A percentile compares a stretch with the other conserved stretches of the same genome.
These are phyloP conservation scores for Bombus confusus DNA, from an alignment of 1,140 invertebrate species.

Conservation along the genomic window DNA sequence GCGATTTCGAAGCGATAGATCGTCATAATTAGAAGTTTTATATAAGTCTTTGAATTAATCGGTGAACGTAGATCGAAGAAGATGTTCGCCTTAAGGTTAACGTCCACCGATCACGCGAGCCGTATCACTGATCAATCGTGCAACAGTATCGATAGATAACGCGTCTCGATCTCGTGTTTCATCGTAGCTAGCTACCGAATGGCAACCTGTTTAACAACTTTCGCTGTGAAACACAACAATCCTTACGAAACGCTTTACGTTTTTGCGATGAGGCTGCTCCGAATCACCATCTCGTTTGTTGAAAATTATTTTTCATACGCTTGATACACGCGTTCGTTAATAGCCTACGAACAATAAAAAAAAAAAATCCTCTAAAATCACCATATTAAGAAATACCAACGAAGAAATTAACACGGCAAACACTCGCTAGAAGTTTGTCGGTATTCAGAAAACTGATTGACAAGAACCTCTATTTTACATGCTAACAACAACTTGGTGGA, in stretches of 20 bases:
- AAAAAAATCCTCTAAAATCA: background rate
- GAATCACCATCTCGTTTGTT: background rate
- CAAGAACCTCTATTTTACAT: too few relatives aligned
- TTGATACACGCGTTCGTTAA: background rate
- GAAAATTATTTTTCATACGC: background rate
- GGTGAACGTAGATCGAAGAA: too few relatives aligned
- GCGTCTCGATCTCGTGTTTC: conserved; percentile 2
- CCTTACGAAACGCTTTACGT: conserved; percentile 13
- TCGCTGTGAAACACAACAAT: conserved; percentile 20
- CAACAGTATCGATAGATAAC: conserved; percentile 11
- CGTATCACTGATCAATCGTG: conserved; percentile 10
- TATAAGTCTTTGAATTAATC: background rate
- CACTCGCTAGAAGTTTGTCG: too few relatives aligned
- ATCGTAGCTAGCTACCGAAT: background rate
- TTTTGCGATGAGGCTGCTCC: background rate
- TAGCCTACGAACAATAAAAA: background rate
- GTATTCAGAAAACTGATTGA: background rate
- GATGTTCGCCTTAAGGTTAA: background rate
- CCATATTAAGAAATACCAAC: fast-evolving
- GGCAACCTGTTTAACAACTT: conserved; percentile 26
- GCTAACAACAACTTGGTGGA: too few relatives aligned
- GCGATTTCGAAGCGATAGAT: background rate
- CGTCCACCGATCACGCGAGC: background rate
- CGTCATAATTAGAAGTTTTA: background rate
- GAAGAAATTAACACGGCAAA: background rate